phyloP scores from a whole-genome alignment of 64 coral and sea anemone species.

The Cladopsammia gracilis region DNA sequence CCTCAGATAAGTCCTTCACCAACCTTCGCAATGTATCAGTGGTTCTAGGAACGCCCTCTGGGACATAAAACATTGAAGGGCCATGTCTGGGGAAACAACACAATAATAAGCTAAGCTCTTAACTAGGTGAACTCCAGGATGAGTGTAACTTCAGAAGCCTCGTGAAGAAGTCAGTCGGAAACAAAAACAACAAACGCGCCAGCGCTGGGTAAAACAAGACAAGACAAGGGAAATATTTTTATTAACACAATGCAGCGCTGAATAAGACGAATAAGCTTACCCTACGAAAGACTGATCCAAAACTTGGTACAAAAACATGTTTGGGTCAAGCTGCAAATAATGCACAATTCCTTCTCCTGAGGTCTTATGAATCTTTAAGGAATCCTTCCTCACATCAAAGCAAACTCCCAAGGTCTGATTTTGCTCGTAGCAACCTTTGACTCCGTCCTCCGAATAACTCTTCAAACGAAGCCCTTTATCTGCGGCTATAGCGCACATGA shows the following conservation, averaged over 20 bases:
- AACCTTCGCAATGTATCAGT: neutral
- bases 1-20: neutral
- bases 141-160: too few species aligned
- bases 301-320: conserved; percentile 25
- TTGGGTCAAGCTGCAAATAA: neutral
- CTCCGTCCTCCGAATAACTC: neutral
- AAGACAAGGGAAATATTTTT: too few species aligned
- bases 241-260: too few species aligned
- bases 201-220: too few species aligned
- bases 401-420: conserved; percentile 24
- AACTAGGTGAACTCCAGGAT: too few species aligned
- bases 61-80: neutral
- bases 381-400: neutral
- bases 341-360: neutral
- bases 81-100: neutral
- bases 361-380: neutral
- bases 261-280: neutral
- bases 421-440: neutral
- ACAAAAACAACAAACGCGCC: too few species aligned
- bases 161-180: too few species aligned
- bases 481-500: neutral
- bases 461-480: conserved; percentile 1
- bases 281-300: conserved; percentile 3
- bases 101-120: neutral
- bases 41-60: neutral